Evolutionary conservation across 2,888 invertebrate species (phyloP), one percentile per base, ranked within the genome.

Genomic region (Sinelater perroti): DNA sequence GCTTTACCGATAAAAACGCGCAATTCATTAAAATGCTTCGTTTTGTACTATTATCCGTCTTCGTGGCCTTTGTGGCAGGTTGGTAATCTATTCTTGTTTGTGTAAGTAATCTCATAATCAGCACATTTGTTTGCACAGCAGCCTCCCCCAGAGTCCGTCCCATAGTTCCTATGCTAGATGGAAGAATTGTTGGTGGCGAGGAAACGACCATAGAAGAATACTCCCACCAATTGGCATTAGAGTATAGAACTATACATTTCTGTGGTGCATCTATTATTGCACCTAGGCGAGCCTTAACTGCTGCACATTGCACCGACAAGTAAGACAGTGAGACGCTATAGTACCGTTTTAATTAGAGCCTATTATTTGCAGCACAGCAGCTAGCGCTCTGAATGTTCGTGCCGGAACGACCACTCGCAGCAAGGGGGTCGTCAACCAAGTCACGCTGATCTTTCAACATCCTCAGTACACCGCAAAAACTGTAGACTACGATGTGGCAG

Each of bases 191-290:
- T 1, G 71, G 72, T 13, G 73, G 73, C 3, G 36, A 49, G 1
- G 47, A 59, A 11, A 63, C 67, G 2, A 38, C 57, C 6, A 71
- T 72, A 26, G 55, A 60, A 26, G 64, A 69, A 21, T 64, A 60
- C 33, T 72, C 72, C 2, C 63, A 70, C 53, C 70, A 71, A 62
- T 44, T 66, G 4, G 69, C 72, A 1, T 57, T 73, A 3, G 57
- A 58, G 36, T 59, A 42, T 6, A 45, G 52, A 24, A 64, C 60
- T 5, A 44, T 45, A 16, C 70, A 70, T 42, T 62, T 61, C 24
- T 73, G 71, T 21, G 72, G 72, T 13, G 72, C 66, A 1, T 67
- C 69, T 28, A 65, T 72, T 42, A 65, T 72, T 35, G 51, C 51
- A 13, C 7, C 40, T 1, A 62, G 53, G 11, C 62, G 51, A 26